Evolutionary conservation across 2,113 vertebrate species (phyloP), one percentile per base, ranked within the genome.

Genomic region (Bothrops jararaca): DNA sequence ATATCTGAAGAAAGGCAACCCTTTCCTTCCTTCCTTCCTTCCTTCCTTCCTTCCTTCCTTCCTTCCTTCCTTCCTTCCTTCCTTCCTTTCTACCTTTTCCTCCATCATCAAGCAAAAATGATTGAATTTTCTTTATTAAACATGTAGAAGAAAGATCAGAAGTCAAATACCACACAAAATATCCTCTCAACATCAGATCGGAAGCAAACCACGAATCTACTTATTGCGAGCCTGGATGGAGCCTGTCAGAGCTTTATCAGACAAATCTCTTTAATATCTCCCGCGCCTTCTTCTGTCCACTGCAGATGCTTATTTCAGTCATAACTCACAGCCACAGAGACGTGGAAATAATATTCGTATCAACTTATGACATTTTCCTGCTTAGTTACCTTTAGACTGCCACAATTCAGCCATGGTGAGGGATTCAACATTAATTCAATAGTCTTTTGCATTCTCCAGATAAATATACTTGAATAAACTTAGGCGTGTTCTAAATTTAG

Each of bases 201-300:
- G 15, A 74, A 34, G 13, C 34, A 39, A 22, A 39, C 34, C 69
- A 39, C 6, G 13, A 39, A 80, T 39, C 69, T 39, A 7, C 34
- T 80, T 80, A 80, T 80, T 80, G 69, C 34, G 15, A 39, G 69
- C 1, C 34, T 9, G 69, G 69, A 80, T 39, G 34, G 18, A 80
- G 18, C 69, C 18, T 80, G 34, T 80, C 34, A 20, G 34, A 80
- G 69, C 69, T 18, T 39, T 3, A 80, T 80, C 69, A 22, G 69
- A 80, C 34, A 39, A 80, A 80, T 39, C 69, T 80, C 69, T 80
- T 80, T 80, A 39, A 20, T 80, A 39, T 80, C 69, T 80, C 69
- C 20, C 0, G n/a, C 6, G 4, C 15, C n/a, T 18, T 18, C n/a
- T 20, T 39, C 69, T 34, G n/a, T 3, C n/a, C 2, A 20, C 1